Evolutionary conservation across 2,888 invertebrate genomes (phyloP).

Genomic region (Aphidius colemani): DNA sequence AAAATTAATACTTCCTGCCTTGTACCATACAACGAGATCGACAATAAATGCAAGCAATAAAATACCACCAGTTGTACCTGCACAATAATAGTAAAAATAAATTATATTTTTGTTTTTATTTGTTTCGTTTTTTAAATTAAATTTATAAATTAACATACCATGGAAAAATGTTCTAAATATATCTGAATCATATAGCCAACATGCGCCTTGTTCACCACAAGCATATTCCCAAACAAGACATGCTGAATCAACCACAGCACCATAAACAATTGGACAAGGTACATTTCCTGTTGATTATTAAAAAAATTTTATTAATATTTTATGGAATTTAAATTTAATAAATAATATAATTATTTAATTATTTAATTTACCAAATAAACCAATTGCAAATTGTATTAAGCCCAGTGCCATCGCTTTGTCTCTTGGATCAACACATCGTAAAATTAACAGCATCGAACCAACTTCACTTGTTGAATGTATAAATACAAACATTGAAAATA

Average conservation of each 20-base stretch:
- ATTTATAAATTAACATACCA: constrained; percentile 64
- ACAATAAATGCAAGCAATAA: constrained; percentile 87
- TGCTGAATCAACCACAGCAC: constrained; percentile 89
- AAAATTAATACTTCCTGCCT: constrained; percentile 80
- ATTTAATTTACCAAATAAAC: constrained; percentile 72
- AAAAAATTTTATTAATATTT: constrained; percentile 14
- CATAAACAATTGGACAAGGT: constrained; percentile 93
- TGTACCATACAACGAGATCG: constrained; percentile 87
- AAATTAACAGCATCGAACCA: constrained; percentile 85
- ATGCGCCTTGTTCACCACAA: constrained; percentile 81
- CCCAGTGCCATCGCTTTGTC: constrained; percentile 96
- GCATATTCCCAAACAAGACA: constrained; percentile 85
- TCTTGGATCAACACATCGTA: constrained; percentile 88
- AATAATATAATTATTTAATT: too few relatives aligned
- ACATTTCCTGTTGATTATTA: constrained; percentile 71
- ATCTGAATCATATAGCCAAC: constrained; percentile 85
- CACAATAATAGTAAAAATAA: constrained; percentile 32
- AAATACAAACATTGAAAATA: constrained; percentile 88
- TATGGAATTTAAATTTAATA: not conserved
- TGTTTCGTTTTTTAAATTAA: too few relatives aligned
- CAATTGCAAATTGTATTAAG: constrained; percentile 90
- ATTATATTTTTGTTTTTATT: too few relatives aligned
- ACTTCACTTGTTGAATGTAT: constrained; percentile 93
- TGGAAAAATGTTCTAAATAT: constrained; percentile 83
- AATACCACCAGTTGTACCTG: constrained; percentile 84